phyloP scores from a whole-genome alignment of 2,113 vertebrate genomes.

The Elanus axillaris region DNA sequence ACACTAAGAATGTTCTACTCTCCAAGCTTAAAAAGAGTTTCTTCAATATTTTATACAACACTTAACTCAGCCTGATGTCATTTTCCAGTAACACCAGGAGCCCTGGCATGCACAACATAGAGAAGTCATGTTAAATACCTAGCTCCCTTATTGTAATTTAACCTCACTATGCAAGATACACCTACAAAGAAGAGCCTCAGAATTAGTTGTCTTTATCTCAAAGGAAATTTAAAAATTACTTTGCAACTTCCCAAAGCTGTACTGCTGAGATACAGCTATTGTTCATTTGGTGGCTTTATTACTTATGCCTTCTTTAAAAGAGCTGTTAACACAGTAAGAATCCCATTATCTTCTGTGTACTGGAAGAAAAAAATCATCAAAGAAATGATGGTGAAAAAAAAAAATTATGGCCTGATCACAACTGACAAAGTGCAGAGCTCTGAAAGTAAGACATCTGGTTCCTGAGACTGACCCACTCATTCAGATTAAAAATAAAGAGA shows the following conservation, averaged over 20 bases:
- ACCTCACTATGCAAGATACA: not conserved
- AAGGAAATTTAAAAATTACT: not conserved
- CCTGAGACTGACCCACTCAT: conserved; percentile 19
- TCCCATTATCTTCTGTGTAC: not conserved
- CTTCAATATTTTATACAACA: not conserved
- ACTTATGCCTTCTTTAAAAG: not conserved
- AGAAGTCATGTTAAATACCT: not conserved
- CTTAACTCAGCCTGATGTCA: not conserved
- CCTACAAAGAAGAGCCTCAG: not conserved
- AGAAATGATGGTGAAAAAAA: not conserved
- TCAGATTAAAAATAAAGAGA: conserved; percentile 28
- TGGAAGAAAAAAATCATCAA: not conserved
- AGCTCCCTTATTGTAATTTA: not conserved
- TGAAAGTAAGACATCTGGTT: conserved; percentile 48
- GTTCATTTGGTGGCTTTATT: not conserved
- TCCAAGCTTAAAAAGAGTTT: not conserved
- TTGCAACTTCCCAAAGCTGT: not conserved
- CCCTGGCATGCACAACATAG: not conserved
- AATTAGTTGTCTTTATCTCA: not conserved
- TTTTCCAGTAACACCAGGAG: not conserved
- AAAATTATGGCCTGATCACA: not conserved
- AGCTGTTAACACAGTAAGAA: not conserved
- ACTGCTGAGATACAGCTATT: not conserved
- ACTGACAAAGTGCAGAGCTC: conserved; percentile 46
- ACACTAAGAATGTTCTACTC: not conserved